Percentiles rank a stretch among this genome's conserved stretches.
Conservation (phyloP, 2,797 vertebrate species). For the Pangasius krempfi region DNA sequence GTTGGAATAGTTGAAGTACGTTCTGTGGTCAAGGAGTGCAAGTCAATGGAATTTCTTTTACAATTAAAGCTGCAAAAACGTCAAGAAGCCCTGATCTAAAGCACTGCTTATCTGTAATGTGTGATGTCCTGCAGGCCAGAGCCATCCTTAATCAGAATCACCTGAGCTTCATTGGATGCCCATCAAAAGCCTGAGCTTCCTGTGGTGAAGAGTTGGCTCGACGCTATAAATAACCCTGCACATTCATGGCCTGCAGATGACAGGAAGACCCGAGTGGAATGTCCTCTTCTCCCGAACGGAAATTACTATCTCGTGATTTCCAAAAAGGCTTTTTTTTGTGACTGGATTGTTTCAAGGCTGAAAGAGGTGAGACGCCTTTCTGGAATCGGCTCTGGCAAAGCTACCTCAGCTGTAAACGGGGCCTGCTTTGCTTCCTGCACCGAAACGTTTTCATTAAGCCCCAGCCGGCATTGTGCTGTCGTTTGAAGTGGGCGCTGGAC, state of each 20-base stretch:
- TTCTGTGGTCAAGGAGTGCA: neutral
- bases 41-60: neutral
- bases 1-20: neutral
- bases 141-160: conserved; percentile 82
- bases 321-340: conserved; percentile 68
- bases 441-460: conserved; percentile 66
- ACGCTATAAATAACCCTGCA: conserved; percentile 84
- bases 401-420: conserved; percentile 77
- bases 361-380: conserved; percentile 69
- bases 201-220: conserved; percentile 70
- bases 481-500: conserved; percentile 81
- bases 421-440: conserved; percentile 80
- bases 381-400: conserved; percentile 68
- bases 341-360: conserved; percentile 82
- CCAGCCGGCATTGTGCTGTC: conserved; percentile 65
- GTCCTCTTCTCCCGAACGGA: conserved; percentile 82
- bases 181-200: conserved; percentile 79
- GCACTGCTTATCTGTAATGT: neutral
- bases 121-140: conserved; percentile 62
- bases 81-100: neutral
- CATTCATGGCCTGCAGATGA: conserved; percentile 93
- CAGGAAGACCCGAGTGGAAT: conserved; percentile 90
- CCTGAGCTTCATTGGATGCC: conserved; percentile 82
- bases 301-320: conserved; percentile 88
- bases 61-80: neutral